Evolutionary conservation across 2,888 invertebrate genomes (phyloP).

Genomic region (Drosophila kanekoi): DNA sequence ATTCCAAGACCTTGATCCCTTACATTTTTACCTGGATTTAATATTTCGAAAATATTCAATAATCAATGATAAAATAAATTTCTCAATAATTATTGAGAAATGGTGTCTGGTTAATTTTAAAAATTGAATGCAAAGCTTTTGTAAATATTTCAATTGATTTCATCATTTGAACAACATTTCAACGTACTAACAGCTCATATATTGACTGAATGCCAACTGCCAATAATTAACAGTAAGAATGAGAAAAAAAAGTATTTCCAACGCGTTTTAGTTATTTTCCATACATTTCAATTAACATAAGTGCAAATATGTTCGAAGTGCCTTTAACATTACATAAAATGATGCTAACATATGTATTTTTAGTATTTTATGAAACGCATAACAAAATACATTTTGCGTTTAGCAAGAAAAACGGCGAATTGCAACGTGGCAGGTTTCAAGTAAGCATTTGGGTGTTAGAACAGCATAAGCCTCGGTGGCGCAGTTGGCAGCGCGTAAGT

Average conservation of each 20-base stretch:
- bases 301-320: slow-evolving; percentile 46
- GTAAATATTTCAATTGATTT: too few relatives aligned
- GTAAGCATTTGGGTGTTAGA: slow-evolving; percentile 16
- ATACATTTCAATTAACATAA: slow-evolving; percentile 11
- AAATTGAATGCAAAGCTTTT: too few relatives aligned
- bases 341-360: neutral
- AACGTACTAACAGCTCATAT: too few relatives aligned
- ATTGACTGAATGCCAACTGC: neutral
- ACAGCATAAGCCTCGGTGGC: slow-evolving; percentile 83
- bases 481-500: slow-evolving; percentile 85
- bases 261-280: slow-evolving; percentile 27
- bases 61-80: too few relatives aligned
- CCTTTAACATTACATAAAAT: slow-evolving; percentile 3
- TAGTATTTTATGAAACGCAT: neutral
- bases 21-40: too few relatives aligned
- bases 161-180: too few relatives aligned
- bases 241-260: slow-evolving; percentile 12
- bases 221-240: slow-evolving; percentile 13
- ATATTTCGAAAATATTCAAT: too few relatives aligned
- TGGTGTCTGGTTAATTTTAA: too few relatives aligned
- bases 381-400: slow-evolving; percentile 6
- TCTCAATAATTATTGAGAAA: too few relatives aligned
- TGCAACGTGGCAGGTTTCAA: slow-evolving; percentile 62
- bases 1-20: too few relatives aligned
- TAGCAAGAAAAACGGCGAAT: neutral